Evolutionary conservation across 2,113 vertebrate species (phyloP).

Genomic region (Phocoena sinus): DNA sequence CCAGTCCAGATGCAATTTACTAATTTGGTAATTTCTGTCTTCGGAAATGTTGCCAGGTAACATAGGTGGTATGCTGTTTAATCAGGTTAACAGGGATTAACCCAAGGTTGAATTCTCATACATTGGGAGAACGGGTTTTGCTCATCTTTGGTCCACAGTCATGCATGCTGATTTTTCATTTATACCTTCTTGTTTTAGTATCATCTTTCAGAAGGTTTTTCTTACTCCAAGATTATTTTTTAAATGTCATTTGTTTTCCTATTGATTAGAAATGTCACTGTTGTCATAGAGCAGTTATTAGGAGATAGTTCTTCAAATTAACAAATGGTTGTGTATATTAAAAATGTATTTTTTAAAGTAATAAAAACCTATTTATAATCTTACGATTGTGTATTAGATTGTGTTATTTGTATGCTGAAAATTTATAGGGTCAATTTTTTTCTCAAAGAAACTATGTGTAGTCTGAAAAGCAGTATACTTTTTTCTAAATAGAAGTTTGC

Average conservation of each 20-base stretch:
- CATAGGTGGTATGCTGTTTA: background rate
- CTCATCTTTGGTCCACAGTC: background rate
- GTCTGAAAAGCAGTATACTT: background rate
- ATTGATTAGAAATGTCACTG: background rate
- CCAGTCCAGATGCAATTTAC: background rate
- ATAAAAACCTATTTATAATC: background rate
- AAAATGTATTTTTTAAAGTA: background rate
- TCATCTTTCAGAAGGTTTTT: background rate
- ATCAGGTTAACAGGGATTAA: background rate
- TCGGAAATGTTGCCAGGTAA: constrained; percentile 13
- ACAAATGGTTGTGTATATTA: background rate
- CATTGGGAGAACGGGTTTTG: background rate
- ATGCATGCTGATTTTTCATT: background rate
- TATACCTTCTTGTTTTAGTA: background rate
- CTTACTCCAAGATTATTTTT: background rate
- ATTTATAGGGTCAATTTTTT: background rate
- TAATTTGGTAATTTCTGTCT: background rate
- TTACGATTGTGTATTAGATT: background rate
- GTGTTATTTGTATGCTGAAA: background rate
- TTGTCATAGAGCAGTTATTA: constrained; percentile 26
- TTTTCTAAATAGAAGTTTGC: background rate
- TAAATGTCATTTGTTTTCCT: background rate
- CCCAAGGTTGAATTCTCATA: background rate
- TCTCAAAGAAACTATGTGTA: background rate
- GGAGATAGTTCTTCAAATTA: background rate